Evolutionary conservation across 2,888 invertebrate species (phyloP), one percentile per base, ranked within the genome.

Genomic region (Oligia latruncula): DNA sequence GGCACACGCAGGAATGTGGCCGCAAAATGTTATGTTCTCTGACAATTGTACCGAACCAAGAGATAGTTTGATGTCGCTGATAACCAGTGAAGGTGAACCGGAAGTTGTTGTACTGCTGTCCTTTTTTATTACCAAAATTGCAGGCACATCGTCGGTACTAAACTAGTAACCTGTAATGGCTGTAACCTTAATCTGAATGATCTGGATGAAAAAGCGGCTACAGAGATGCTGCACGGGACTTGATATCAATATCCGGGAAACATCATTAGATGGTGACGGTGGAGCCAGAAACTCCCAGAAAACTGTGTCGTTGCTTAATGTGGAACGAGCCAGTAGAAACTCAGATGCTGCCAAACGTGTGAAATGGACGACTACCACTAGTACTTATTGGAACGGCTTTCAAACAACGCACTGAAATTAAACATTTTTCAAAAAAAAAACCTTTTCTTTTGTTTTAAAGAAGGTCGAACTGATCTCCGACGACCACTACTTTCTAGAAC

Each of bases 1-100:
- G 77, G 71, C 77, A 84, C 84, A 82, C 64, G 78, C 40, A 84
- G 84, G 84, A 84, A 84, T 84, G 85, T 77, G 77, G 82, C 71
- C 74, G 71, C 64, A 40, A 85, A 74, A 82, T 78, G 78, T 85
- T 85, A 77, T 72, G 77, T 82, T 84, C 85, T 67, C 74, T 67
- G 67, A 85, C 71, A 77, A 81, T 77, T 84, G 72, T 72, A 70
- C 68, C 62, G 40, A 74, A 83, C 58, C 43, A 40, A 71, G 67
- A n/a, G 76, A 82, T 78, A 65, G 60, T 72, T 76, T 85, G 77
- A 87, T 77, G 81, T 65, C 60, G 67, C 62, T 82, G 75, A 80
- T 77, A 84, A 71, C 68, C 74, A 20, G 74, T 60, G 78, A 35
- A 67, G 73, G 64, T 68, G 58, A 71, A 60, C 46, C 46, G 67